Evolutionary conservation across 2,113 vertebrate genomes (phyloP), one percentile per base, ranked within the genome.

Genomic region (Nettapus auritus): DNA sequence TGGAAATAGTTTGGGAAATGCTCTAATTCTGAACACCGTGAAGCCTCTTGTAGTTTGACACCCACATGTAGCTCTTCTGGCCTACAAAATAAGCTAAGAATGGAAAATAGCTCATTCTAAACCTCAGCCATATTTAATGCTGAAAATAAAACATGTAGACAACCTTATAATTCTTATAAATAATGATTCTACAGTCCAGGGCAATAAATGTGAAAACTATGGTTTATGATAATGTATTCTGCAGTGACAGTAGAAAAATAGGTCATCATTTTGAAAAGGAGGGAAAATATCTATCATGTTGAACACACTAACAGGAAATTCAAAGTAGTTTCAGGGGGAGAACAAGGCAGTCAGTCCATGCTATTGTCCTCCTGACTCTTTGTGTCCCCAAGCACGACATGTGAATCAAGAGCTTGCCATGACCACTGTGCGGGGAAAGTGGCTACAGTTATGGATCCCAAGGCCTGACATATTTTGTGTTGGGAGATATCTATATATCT

Each of bases 221-320:
- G 56, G 62, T 92, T 94, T 91, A 94, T 95, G 94, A 82, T 94
- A 97, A 96, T 91, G 89, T 76, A 69, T 94, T 95, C 91, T 85
- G 44, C 70, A 79, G 83, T 89, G 94, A 94, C 86, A 91, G 86
- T 82, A 90, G 93, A 94, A 97, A 97, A 97, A 97, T 92, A 94
- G 95, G 94, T 94, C 95, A 94, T 94, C 70, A 38, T 95, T 96
- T 91, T 92, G 93, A 62, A 86, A 92, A 85, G 78, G 23, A 28
- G 63, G 85, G 74, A 89, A 92, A 59, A 76, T 85, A 85, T 96
- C 86, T 90, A 76, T 96, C 91, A 85, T 66, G 59, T 50, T 79
- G 94, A 92, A 69, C 70, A 82, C 19, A 26, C 22, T 42, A 89
- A 66, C 70, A 89, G 57, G 66, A 94, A 92, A 82, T 85, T 0